Base-by-base conservation (phyloP, 1,140 invertebrate genomes). In the Panagrolaimus sp. region DNA sequence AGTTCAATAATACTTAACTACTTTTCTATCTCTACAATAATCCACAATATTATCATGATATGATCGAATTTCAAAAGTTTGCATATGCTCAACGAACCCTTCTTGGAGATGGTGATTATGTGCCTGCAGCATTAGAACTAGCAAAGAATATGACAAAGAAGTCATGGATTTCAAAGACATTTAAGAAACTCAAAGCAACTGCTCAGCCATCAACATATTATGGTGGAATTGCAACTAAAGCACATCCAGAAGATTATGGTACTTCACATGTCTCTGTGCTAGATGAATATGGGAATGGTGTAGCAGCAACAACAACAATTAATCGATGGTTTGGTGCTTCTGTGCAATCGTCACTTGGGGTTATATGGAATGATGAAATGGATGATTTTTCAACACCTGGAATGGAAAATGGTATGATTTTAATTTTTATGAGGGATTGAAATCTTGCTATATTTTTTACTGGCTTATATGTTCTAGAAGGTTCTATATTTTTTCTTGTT, bases 351-450 rank as follows among this genome's bases (percentile, higher is more conserved):
- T 81, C 87, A 25, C 93, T 93, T 0, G 94, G 93, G 25, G 92
- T 98, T 48, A 85, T 96, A 5, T 87, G 93, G 73, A 98, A 97
- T 84, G 89, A 91, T 81, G 89, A 89, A 53, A 96, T 97, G 92
- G 92, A 95, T 82, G 93, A 97, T 82, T 97, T 97, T 84, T 27
- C 38, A 23, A 65, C n/a, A 14, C 38, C 27, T 38, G 14, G 16
- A n/a, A 25, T 4, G 23, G 23, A 14, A 38, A 25, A 67, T 13
- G 27, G 13, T 43, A 43, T 46, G 20, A 14, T 14, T 65, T 65
- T 65, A 45, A 45, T n/a, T 65, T n/a, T 44, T 8, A n/a, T n/a
- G n/a, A n/a, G n/a, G n/a, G n/a, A n/a, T n/a, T n/a, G n/a, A n/a
- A n/a, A n/a, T n/a, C n/a, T n/a, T n/a, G n/a, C n/a, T n/a, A n/a